Evolutionary conservation across 2,888 invertebrate species (phyloP).

Genomic region (Corythucha ciliata): DNA sequence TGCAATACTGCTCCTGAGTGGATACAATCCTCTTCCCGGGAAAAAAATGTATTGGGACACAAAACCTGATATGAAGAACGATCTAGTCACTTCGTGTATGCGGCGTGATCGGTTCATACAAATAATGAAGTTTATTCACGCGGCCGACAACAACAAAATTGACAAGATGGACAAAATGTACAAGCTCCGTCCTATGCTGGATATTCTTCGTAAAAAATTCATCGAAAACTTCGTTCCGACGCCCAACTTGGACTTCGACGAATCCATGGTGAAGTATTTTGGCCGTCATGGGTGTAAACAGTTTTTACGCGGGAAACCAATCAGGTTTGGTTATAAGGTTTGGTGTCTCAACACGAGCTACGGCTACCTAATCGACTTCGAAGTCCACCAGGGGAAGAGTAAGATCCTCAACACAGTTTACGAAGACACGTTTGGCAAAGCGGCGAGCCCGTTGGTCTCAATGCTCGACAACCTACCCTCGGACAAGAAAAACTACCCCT

Average conservation of each 20-base stretch:
- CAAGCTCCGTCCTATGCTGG: constrained; percentile 34
- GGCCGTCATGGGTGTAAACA: constrained; percentile 31
- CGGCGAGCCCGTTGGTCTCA: constrained; percentile 30
- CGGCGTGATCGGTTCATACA: constrained; percentile 32
- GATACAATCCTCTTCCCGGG: constrained; percentile 32
- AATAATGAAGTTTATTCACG: constrained; percentile 35
- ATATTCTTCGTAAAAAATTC: constrained; percentile 32
- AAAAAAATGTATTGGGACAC: constrained; percentile 32
- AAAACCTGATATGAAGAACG: constrained; percentile 29
- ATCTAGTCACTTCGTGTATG: constrained; percentile 30
- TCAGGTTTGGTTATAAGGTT: constrained; percentile 38
- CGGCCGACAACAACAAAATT: constrained; percentile 33
- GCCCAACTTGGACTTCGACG: constrained; percentile 35
- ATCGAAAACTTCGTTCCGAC: constrained; percentile 29
- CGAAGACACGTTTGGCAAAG: constrained; percentile 35
- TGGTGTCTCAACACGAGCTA: constrained; percentile 35
- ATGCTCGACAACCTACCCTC: constrained; percentile 32
- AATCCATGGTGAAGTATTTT: constrained; percentile 39
- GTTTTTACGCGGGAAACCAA: constrained; percentile 34
- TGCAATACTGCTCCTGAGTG: constrained; percentile 32
- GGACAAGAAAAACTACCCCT: constrained; percentile 27
- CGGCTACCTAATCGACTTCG: constrained; percentile 34
- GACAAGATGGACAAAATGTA: constrained; percentile 34
- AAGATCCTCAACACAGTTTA: constrained; percentile 11
- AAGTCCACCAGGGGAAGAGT: constrained; percentile 36